phyloP scores from a whole-genome alignment of 2,888 invertebrate genomes.

The Euspilapteryx auroguttella region DNA sequence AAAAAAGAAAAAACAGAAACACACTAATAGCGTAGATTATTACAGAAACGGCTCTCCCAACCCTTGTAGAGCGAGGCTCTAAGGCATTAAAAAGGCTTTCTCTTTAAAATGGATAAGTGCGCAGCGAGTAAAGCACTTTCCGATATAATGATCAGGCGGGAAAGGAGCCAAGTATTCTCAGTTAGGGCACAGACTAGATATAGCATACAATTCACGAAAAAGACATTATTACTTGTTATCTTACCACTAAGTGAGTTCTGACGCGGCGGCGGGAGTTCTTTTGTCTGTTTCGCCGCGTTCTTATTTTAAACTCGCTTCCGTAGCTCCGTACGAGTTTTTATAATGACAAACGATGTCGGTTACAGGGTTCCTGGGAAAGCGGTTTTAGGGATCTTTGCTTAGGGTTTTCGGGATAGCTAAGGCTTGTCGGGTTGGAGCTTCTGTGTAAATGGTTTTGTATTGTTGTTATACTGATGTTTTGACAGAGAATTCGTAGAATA shows the following conservation, averaged over 20 bases:
- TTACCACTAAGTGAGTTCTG: constrained; percentile 6
- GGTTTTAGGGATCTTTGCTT: too few species aligned
- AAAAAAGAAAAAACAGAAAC: neutral
- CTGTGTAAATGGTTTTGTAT: too few species aligned
- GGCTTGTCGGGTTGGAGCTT: too few species aligned
- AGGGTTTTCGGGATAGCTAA: too few species aligned
- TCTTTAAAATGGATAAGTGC: constrained; percentile 5
- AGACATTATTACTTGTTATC: constrained; percentile 10
- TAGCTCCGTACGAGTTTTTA: too few species aligned
- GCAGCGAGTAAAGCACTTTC: constrained; percentile 6
- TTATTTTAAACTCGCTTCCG: too few species aligned
- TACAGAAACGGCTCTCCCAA: neutral
- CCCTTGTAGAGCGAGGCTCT: too few species aligned
- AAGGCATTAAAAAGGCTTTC: constrained; percentile 6
- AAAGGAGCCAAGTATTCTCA: constrained; percentile 5
- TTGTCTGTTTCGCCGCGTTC: constrained; percentile 8
- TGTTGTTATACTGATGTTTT: too few species aligned
- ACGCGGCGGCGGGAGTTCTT: constrained; percentile 5
- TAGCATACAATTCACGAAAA: constrained; percentile 10
- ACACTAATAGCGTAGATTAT: neutral
- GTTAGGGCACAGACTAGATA: constrained; percentile 5
- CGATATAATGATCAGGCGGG: constrained; percentile 7
- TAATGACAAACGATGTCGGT: too few species aligned
- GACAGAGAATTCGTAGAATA: too few species aligned
- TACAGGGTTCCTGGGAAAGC: too few species aligned